Percentiles rank a stretch among this genome's conserved stretches.
phyloP scores from a whole-genome alignment of 2,113 vertebrate species.

The Excalfactoria chinensis region DNA sequence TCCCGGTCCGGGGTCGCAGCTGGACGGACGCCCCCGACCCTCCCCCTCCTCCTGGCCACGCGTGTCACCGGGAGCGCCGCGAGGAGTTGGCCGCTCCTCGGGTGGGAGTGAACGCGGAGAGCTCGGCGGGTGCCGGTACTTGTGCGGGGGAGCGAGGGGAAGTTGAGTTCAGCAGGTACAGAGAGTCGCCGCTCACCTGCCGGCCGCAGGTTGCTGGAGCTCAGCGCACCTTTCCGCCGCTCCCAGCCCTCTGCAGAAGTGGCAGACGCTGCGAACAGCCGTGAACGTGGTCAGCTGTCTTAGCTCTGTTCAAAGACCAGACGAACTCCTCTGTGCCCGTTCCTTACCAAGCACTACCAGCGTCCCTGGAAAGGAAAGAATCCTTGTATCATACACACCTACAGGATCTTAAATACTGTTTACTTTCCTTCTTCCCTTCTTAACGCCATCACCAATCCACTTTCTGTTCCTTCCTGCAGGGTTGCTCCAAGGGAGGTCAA shows the following conservation, averaged over 20 bases:
- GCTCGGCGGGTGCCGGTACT: background rate
- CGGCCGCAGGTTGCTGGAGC: background rate
- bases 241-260: background rate
- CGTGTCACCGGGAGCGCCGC: background rate
- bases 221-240: background rate
- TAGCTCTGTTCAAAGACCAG: background rate
- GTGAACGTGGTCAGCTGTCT: background rate
- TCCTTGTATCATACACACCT: background rate
- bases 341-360: background rate
- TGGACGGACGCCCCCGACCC: background rate
- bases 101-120: background rate
- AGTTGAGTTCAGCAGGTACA: background rate
- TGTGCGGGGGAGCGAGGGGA: background rate
- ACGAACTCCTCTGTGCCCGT: background rate
- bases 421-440: background rate
- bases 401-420: background rate
- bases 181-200: background rate
- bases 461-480: background rate
- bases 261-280: background rate
- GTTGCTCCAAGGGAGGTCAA: background rate
- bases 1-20: background rate
- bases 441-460: background rate
- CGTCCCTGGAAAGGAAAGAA: background rate
- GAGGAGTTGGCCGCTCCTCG: background rate
- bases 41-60: no score